Percentiles rank a stretch among this genome's conserved stretches.
These are phyloP conservation scores for Trichacis sp. DNA, from an alignment of 2,888 invertebrate species.

Conservation along the genomic window DNA sequence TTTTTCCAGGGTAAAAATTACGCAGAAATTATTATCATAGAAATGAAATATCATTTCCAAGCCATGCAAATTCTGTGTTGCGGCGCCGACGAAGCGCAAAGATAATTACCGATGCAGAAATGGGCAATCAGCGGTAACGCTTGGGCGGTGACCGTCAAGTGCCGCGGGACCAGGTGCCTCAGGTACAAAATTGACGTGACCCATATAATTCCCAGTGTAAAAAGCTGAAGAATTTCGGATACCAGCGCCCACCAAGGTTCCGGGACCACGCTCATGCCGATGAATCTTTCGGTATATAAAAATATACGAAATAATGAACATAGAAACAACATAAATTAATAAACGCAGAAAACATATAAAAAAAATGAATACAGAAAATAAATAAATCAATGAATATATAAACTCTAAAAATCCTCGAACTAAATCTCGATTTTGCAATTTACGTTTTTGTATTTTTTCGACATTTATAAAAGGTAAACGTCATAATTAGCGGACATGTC, in stretches of 20 bases:
- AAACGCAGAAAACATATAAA: no score
- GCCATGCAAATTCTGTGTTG: neutral
- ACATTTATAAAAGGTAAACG: no score
- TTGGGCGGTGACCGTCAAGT: constrained; percentile 82
- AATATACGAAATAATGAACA: no score
- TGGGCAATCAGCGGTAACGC: constrained; percentile 83
- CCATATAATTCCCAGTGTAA: constrained; percentile 83
- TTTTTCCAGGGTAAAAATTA: no score
- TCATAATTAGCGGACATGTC: no score
- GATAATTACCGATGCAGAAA: constrained; percentile 77
- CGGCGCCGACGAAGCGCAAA: neutral
- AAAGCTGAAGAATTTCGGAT: constrained; percentile 80
- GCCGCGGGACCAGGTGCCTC: constrained; percentile 83
- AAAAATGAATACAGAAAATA: no score
- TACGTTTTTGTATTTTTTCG: no score
- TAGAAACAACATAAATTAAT: neutral
- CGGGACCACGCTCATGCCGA: constrained; percentile 55
- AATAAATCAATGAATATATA: neutral
- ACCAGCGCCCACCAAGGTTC: constrained; percentile 77
- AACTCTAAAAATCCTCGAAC: no score
- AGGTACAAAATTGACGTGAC: constrained; percentile 84
- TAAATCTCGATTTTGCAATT: no score
- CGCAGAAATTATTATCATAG: no score
- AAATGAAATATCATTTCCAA: no score
- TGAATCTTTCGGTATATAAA: no score